These are phyloP conservation scores for Chrysodeixis includens DNA, from an alignment of 2,888 invertebrate species.

Conservation along the genomic window DNA sequence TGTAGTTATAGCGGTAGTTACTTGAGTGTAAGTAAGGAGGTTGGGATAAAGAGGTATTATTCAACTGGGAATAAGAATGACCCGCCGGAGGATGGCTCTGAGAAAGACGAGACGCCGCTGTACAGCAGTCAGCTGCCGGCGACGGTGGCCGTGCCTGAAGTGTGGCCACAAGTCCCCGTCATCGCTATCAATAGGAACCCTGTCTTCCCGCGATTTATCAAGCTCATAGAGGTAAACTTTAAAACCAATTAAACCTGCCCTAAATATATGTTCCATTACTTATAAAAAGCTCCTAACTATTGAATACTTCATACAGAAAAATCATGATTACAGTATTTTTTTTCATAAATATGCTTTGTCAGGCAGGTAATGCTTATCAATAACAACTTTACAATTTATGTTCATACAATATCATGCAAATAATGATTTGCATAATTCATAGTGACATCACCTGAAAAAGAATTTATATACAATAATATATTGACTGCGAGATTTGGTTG, in stretches of 20 bases:
- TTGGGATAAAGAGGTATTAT: conserved; percentile 69
- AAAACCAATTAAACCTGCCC: background rate
- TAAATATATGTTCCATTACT: no score
- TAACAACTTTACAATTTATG: no score
- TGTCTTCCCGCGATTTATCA: conserved; percentile 99
- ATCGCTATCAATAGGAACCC: conserved; percentile 98
- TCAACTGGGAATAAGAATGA: conserved; percentile 79
- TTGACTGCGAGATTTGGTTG: no score
- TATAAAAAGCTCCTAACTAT: no score
- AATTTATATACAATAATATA: no score
- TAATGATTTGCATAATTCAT: background rate
- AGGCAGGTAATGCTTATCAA: no score
- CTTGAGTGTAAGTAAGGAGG: conserved; percentile 47
- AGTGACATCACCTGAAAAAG: background rate
- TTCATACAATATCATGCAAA: background rate
- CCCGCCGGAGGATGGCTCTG: conserved; percentile 78
- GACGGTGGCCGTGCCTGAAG: conserved; percentile 97
- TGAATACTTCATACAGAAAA: no score
- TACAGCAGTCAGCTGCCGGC: conserved; percentile 92
- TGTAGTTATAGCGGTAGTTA: conserved; percentile 66
- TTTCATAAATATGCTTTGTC: no score
- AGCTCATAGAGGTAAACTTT: conserved; percentile 95
- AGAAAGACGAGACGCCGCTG: conserved; percentile 82
- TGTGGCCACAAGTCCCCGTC: conserved; percentile 98
- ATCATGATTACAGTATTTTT: no score